Base-by-base conservation (phyloP, 2,113 vertebrate species). In the Heterotilapia buettikoferi region DNA sequence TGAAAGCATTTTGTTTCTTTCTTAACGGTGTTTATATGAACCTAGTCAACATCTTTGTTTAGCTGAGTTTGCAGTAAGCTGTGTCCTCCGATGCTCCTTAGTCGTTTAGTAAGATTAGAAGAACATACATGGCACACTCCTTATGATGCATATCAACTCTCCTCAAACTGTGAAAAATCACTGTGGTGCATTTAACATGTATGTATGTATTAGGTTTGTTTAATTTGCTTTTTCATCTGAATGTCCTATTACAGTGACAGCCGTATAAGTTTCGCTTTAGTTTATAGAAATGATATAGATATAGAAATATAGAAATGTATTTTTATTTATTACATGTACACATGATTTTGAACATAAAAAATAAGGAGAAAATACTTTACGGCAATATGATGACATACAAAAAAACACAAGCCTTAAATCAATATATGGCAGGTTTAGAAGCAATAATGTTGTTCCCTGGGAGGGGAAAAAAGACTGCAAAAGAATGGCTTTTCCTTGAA, bases 381-480 rank as follows among this genome's bases (percentile, higher is more conserved):
- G 57, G 12, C 14, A 19, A 71, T 47, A 26, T 68, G 76, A 71
- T 83, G 79, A 86, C 90, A 86, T 68, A 82, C 53, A 92, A 13
- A 40, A 80, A 90, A 79, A 50, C 33, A 88, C 85, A 90, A 92
- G 87, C 88, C 92, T 83, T 93, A 86, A 93, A 95, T 96, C 93
- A 94, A 94, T 95, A 92, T 73, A 40, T 84, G 89, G 89, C 86
- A 92, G 87, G 52, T 89, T 94, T 82, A 83, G 85, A 86, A 88
- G 90, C 84, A 94, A 87, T 86, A 80, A 82, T 88, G 89, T 59
- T 87, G 92, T 92, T 94, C 84, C 53, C 78, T 31, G 24, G 40
- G 80, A 84, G 24, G 57, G 13, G 9, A 26, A 61, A 57, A 84
- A 80, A 53, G 26, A 50, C 29, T 50, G 80, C 86, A 84, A 83